phyloP scores from a whole-genome alignment of 2,888 invertebrate genomes.

The Torymus texanus region DNA sequence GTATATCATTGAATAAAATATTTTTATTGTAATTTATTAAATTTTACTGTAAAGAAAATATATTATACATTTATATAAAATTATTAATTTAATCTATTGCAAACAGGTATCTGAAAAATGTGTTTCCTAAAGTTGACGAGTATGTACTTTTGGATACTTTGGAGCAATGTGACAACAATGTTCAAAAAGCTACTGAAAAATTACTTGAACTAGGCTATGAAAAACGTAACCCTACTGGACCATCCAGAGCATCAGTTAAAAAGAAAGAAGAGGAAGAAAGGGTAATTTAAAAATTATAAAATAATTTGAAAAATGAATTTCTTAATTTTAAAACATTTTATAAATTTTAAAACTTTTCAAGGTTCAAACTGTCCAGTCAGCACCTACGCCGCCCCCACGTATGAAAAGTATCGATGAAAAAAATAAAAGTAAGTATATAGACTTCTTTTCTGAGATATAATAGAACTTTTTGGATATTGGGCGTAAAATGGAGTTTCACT shows the following conservation, averaged over 20 bases:
- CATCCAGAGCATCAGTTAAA: constrained; percentile 77
- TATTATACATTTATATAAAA: neutral
- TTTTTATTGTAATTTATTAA: constrained; percentile 23
- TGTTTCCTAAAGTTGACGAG: constrained; percentile 94
- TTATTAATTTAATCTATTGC: constrained; percentile 18
- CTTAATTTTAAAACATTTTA: constrained; percentile 8
- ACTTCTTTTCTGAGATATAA: no score
- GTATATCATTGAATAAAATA: constrained; percentile 17
- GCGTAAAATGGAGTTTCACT: no score
- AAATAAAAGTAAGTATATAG: constrained; percentile 78
- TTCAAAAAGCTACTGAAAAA: constrained; percentile 90
- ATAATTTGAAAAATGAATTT: constrained; percentile 9
- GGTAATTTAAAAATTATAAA: constrained; percentile 57
- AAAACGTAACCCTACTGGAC: constrained; percentile 82
- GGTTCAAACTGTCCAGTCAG: constrained; percentile 52
- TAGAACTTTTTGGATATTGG: no score
- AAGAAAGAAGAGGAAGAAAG: constrained; percentile 75
- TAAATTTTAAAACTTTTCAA: constrained; percentile 22
- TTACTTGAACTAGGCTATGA: constrained; percentile 87
- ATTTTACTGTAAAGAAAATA: neutral
- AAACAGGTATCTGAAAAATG: constrained; percentile 89
- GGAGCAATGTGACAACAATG: constrained; percentile 92
- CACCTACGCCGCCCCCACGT: constrained; percentile 78
- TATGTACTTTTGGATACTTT: constrained; percentile 89
- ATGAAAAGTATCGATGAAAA: constrained; percentile 84